These are phyloP conservation scores for Salvator merianae DNA, from an alignment of 2,113 vertebrate genomes.

Conservation along the genomic window DNA sequence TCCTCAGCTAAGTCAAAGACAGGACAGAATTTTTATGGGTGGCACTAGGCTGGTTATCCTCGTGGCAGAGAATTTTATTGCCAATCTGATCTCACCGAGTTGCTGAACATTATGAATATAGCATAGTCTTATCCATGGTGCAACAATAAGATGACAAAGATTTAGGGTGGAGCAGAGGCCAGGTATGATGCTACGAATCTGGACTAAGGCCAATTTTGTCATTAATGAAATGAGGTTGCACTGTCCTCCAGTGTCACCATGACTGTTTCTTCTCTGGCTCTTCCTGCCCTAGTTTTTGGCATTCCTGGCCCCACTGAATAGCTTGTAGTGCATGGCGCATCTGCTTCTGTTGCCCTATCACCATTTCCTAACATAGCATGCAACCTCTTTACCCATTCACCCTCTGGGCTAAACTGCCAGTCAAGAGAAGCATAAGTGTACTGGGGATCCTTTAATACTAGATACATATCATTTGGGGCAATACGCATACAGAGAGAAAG, in stretches of 20 bases:
- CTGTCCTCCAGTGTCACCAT: not conserved
- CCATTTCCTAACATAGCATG: not conserved
- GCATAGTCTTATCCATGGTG: not conserved
- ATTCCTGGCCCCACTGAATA: not conserved
- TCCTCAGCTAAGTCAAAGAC: not conserved
- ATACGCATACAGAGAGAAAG: too few relatives aligned
- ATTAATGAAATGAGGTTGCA: not conserved
- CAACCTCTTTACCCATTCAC: too few relatives aligned
- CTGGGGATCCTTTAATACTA: too few relatives aligned
- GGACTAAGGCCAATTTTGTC: not conserved
- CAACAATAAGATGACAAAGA: not conserved
- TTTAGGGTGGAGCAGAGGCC: not conserved
- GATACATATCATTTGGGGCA: too few relatives aligned
- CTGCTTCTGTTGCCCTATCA: not conserved
- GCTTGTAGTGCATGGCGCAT: not conserved
- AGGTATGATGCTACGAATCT: not conserved
- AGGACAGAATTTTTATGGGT: not conserved
- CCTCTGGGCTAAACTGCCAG: not conserved
- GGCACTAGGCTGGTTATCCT: not conserved
- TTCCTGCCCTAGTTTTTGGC: conserved; percentile 5
- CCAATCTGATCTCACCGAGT: not conserved
- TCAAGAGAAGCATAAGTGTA: not conserved
- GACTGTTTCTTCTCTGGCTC: not conserved
- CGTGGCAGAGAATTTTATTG: not conserved
- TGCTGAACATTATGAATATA: not conserved